A percentile compares a stretch with the other conserved stretches of the same genome.
Evolutionary conservation across 2,113 vertebrate species (phyloP).

Genomic region (Neogale vison): DNA sequence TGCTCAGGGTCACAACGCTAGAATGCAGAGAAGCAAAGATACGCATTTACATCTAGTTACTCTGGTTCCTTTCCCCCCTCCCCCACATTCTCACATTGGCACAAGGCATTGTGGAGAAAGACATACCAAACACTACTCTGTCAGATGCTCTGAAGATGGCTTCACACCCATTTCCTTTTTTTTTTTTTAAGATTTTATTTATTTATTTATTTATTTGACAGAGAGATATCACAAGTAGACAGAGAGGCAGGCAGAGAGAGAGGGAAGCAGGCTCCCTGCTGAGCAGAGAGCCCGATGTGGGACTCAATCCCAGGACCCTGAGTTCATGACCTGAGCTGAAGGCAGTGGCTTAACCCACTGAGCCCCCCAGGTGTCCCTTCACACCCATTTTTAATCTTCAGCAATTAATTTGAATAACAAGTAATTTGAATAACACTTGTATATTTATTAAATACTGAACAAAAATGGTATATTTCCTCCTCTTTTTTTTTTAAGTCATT

Average conservation of each 20-base stretch:
- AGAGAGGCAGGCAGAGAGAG: no score
- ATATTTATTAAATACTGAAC: neutral
- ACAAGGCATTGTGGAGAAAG: neutral
- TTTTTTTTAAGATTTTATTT: no score
- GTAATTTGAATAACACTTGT: neutral
- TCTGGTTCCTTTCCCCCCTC: no score
- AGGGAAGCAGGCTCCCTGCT: no score
- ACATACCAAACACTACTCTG: rapidly evolving
- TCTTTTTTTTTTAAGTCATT: neutral
- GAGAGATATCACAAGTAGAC: no score
- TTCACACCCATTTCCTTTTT: neutral
- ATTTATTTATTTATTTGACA: no score
- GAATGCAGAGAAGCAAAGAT: neutral
- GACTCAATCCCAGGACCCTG: no score
- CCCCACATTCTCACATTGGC: neutral
- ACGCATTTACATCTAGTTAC: neutral
- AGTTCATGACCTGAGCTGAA: no score
- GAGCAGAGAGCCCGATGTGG: no score
- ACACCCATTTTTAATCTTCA: neutral
- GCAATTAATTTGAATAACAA: neutral
- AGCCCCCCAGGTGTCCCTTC: no score
- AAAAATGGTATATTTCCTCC: neutral
- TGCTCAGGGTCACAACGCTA: neutral
- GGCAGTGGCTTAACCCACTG: no score
- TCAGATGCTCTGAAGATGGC: neutral